These are phyloP conservation scores for Anniella stebbinsi DNA, from an alignment of 2,797 vertebrate species.

Conservation along the genomic window DNA sequence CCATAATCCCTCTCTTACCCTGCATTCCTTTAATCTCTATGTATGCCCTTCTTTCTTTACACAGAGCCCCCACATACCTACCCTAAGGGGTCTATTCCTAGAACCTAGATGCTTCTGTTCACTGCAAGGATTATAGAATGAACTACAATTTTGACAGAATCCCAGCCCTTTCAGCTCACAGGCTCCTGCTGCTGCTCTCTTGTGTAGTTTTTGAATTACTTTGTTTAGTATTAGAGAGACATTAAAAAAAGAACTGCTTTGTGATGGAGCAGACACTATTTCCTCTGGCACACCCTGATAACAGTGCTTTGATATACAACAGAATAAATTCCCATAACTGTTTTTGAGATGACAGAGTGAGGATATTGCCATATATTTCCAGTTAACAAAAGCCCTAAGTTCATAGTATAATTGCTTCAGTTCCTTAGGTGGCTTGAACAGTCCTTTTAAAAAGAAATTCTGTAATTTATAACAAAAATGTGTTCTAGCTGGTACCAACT, in stretches of 20 bases:
- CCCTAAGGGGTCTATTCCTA: neutral
- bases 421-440: slow-evolving; percentile 7
- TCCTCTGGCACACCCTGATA: neutral
- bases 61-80: neutral
- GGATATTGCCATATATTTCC: neutral
- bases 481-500: slow-evolving; percentile 2
- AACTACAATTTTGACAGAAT: neutral
- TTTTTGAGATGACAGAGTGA: neutral
- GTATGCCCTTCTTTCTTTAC: neutral
- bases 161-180: neutral
- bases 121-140: neutral
- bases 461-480: neutral
- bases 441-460: slow-evolving; percentile 38
- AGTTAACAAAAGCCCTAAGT: slow-evolving; percentile 8
- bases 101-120: neutral
- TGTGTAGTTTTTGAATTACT: neutral
- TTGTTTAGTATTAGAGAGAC: neutral
- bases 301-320: neutral
- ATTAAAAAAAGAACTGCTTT: neutral
- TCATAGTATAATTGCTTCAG: slow-evolving; percentile 10
- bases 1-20: too few species aligned
- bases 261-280: neutral
- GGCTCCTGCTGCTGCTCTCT: neutral
- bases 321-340: neutral
- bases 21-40: neutral